These are phyloP conservation scores for Noctua fimbriata DNA, from an alignment of 2,888 invertebrate species.

Conservation along the genomic window DNA sequence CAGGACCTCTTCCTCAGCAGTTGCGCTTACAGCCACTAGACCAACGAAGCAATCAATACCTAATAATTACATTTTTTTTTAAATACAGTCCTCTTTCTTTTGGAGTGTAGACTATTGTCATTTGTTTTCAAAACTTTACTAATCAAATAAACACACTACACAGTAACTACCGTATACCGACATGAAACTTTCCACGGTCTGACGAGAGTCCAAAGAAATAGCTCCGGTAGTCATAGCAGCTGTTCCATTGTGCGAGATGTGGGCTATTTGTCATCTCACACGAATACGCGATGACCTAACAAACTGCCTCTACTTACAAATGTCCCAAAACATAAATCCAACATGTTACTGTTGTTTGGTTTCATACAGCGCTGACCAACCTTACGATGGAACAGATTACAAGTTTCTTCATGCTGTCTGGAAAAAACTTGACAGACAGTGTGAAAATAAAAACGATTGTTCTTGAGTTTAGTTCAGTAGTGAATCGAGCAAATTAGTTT, in stretches of 20 bases:
- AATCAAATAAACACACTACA: slow-evolving; percentile 28
- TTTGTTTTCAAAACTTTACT: neutral
- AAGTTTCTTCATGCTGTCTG: slow-evolving; percentile 37
- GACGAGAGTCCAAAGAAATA: slow-evolving; percentile 45
- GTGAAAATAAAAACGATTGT: slow-evolving; percentile 26
- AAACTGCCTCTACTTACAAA: slow-evolving; percentile 63
- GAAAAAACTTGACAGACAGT: slow-evolving; percentile 29
- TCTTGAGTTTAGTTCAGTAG: slow-evolving; percentile 17
- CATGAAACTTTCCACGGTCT: slow-evolving; percentile 22
- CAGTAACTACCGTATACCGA: neutral
- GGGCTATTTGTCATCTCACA: slow-evolving; percentile 56
- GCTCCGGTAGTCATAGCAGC: slow-evolving; percentile 41
- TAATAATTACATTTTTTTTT: no score
- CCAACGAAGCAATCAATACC: no score
- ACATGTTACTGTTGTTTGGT: slow-evolving; percentile 62
- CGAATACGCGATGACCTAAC: slow-evolving; percentile 57
- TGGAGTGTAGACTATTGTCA: neutral
- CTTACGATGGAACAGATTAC: slow-evolving; percentile 33
- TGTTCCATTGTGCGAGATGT: slow-evolving; percentile 56
- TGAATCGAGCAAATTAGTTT: neutral
- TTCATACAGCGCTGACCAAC: slow-evolving; percentile 37
- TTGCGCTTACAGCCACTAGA: no score
- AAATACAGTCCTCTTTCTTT: slow-evolving; percentile 1
- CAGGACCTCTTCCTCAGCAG: no score
- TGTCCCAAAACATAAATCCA: slow-evolving; percentile 58